These are phyloP conservation scores for Pseudomyrmex dendroicus DNA, from an alignment of 1,140 invertebrate genomes.

Conservation along the genomic window DNA sequence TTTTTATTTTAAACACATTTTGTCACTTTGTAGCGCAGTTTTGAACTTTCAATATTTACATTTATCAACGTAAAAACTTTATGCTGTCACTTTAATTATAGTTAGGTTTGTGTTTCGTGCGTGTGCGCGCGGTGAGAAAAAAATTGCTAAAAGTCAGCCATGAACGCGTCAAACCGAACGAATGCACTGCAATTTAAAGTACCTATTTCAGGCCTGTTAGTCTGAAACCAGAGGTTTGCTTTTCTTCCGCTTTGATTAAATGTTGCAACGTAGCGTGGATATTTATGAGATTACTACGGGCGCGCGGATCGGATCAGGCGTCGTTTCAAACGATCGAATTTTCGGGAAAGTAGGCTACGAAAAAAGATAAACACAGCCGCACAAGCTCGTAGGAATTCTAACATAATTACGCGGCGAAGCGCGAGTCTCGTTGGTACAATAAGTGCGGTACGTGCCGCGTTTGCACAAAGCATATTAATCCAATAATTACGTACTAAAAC, in stretches of 20 bases:
- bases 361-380: conserved; percentile 49
- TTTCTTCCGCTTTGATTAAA: conserved; percentile 29
- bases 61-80: neutral
- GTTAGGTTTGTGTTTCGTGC: neutral
- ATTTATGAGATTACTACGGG: conserved; percentile 59
- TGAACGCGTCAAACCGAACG: conserved; percentile 30
- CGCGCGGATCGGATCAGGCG: conserved; percentile 18
- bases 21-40: no score
- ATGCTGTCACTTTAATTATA: conserved; percentile 9
- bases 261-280: conserved; percentile 45
- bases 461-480: conserved; percentile 46
- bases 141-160: conserved; percentile 31
- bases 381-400: conserved; percentile 51
- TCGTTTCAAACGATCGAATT: conserved; percentile 65
- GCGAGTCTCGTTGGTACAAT: conserved; percentile 38
- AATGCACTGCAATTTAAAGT: conserved; percentile 47
- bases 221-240: neutral
- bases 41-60: neutral
- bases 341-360: conserved; percentile 54
- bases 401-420: conserved; percentile 57
- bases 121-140: neutral
- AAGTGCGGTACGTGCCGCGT: conserved; percentile 33
- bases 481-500: conserved; percentile 56
- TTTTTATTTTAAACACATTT: neutral
- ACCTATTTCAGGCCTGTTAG: conserved; percentile 44